Evolutionary conservation across 2,888 invertebrate species (phyloP).

Genomic region (Bellardia bayeri): DNA sequence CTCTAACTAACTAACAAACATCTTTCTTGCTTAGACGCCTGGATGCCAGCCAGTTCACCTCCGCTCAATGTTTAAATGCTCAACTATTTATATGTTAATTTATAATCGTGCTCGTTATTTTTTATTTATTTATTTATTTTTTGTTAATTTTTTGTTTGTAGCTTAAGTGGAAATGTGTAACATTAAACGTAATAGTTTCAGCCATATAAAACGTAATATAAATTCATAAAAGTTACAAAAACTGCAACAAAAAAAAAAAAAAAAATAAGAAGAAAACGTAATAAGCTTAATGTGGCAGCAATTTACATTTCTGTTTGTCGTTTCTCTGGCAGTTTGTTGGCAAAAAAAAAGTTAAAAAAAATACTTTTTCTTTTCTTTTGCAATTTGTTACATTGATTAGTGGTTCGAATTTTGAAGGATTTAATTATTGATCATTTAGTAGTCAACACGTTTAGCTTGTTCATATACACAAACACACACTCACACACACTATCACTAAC

Average conservation of each 20-base stretch:
- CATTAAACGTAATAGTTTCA: conserved; percentile 66
- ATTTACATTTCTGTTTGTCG: conserved; percentile 61
- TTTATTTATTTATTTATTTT: conserved; percentile 39
- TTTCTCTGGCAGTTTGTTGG: conserved; percentile 46
- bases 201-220: conserved; percentile 58
- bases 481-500: conserved; percentile 71
- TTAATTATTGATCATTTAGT: conserved; percentile 70
- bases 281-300: conserved; percentile 54
- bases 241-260: not conserved
- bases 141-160: not conserved
- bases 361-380: conserved; percentile 25
- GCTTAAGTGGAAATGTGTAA: conserved; percentile 52
- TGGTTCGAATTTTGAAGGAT: conserved; percentile 71
- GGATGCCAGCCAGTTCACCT: conserved; percentile 23
- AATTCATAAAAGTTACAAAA: conserved; percentile 22
- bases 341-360: conserved; percentile 2
- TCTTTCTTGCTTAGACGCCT: not conserved
- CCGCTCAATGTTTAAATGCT: conserved; percentile 58
- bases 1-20: not conserved
- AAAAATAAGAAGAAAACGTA: conserved; percentile 20
- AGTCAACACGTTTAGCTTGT: conserved; percentile 69
- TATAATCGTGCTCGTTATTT: conserved; percentile 61
- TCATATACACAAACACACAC: conserved; percentile 50
- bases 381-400: conserved; percentile 67
- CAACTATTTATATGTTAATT: conserved; percentile 67